A percentile compares a stretch with the other conserved stretches of the same genome.
These are phyloP conservation scores for Scaptomyza polygonia DNA, from an alignment of 2,888 invertebrate species.

Conservation along the genomic window DNA sequence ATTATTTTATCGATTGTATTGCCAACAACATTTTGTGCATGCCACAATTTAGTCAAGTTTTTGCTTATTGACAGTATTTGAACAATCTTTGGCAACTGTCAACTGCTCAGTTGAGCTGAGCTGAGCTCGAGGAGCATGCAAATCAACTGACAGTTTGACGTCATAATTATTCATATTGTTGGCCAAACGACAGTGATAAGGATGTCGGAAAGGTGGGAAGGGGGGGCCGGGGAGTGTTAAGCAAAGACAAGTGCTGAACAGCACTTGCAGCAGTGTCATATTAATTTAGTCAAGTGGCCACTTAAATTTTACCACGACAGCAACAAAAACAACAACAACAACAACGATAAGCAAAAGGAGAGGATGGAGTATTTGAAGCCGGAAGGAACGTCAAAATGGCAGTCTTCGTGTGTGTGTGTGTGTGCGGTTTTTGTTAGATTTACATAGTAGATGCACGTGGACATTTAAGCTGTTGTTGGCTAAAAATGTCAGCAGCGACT, in stretches of 20 bases:
- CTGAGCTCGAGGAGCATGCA: slow-evolving; percentile 58
- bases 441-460: slow-evolving; percentile 72
- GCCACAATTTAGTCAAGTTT: slow-evolving; percentile 26
- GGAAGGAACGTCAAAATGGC: slow-evolving; percentile 62
- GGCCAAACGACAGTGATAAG: slow-evolving; percentile 41
- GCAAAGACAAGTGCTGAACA: slow-evolving; percentile 61
- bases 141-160: slow-evolving; percentile 65
- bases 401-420: slow-evolving; percentile 14
- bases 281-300: slow-evolving; percentile 79
- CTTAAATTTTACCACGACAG: slow-evolving; percentile 72
- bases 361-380: slow-evolving; percentile 5
- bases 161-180: slow-evolving; percentile 76
- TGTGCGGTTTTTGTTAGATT: slow-evolving; percentile 43
- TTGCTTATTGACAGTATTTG: slow-evolving; percentile 38
- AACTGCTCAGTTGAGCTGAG: background rate
- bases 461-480: slow-evolving; percentile 59
- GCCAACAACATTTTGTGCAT: slow-evolving; percentile 19
- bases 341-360: slow-evolving; percentile 1
- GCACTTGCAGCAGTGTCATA: slow-evolving; percentile 75
- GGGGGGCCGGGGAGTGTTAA: slow-evolving; percentile 1
- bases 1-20: slow-evolving; percentile 31
- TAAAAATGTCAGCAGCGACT: slow-evolving; percentile 47
- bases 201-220: no score
- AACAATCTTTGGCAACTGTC: slow-evolving; percentile 39
- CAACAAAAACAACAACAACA: slow-evolving; percentile 29